phyloP scores from a whole-genome alignment of 2,888 invertebrate species.

The Hypena proboscidalis region DNA sequence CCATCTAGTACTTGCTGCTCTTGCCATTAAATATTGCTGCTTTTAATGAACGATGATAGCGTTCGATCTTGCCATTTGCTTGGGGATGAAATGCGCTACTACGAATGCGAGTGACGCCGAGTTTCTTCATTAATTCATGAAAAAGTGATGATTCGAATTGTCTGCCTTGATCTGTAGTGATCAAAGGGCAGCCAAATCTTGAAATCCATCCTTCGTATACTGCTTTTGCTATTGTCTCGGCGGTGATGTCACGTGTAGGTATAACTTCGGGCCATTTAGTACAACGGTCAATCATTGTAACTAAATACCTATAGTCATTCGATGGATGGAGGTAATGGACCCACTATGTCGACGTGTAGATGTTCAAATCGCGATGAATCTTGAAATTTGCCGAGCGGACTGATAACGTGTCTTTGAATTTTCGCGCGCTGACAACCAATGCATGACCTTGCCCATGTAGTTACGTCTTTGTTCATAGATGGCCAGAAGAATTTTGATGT shows the following conservation, averaged over 20 bases:
- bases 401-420: conserved; percentile 5
- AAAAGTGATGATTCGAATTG: conserved; percentile 4
- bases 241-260: conserved; percentile 1
- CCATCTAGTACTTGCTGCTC: neutral
- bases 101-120: neutral
- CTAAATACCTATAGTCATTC: conserved; percentile 5
- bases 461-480: too few relatives aligned
- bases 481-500: too few relatives aligned
- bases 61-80: neutral
- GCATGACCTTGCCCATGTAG: neutral
- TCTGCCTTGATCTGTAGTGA: too few relatives aligned
- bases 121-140: neutral
- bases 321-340: conserved; percentile 8
- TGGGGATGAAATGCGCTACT: neutral
- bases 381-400: conserved; percentile 9
- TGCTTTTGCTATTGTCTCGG: conserved; percentile 1
- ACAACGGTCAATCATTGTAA: conserved; percentile 11
- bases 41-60: conserved; percentile 1
- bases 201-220: conserved; percentile 7
- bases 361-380: conserved; percentile 5
- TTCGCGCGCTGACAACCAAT: conserved; percentile 8
- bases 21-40: conserved; percentile 4
- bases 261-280: conserved; percentile 10
- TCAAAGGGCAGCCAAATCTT: conserved; percentile 6
- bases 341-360: conserved; percentile 4